These are phyloP conservation scores for Ciconia maguari DNA, from an alignment of 2,113 vertebrate genomes.

Conservation along the genomic window DNA sequence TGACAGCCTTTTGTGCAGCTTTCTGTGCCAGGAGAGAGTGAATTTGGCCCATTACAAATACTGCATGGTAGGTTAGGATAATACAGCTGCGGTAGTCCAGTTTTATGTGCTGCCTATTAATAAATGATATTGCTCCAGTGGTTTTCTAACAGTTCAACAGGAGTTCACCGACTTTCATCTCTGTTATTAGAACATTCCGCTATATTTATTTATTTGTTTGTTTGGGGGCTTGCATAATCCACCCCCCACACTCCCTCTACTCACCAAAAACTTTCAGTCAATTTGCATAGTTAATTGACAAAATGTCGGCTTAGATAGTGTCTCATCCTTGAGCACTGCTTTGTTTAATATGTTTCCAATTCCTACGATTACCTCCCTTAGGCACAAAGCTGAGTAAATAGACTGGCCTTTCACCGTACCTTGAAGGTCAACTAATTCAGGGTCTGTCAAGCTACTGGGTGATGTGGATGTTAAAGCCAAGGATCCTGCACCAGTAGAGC, in stretches of 20 bases:
- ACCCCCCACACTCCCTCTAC: neutral
- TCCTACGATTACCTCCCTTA: neutral
- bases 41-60: neutral
- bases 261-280: conserved; percentile 16
- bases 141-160: neutral
- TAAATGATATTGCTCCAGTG: neutral
- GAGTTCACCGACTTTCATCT: neutral
- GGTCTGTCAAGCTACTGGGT: conserved; percentile 8
- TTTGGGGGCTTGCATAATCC: neutral
- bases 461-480: neutral
- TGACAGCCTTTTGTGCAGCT: neutral
- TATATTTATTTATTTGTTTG: neutral
- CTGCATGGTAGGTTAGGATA: neutral
- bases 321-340: conserved; percentile 11
- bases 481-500: neutral
- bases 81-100: neutral
- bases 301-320: neutral
- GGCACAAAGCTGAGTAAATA: conserved; percentile 41
- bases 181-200: neutral
- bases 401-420: neutral
- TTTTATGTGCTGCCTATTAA: conserved; percentile 9
- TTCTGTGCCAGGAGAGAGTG: neutral
- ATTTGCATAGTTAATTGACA: conserved; percentile 48
- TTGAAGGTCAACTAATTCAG: conserved; percentile 60
- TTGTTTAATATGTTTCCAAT: conserved; percentile 1